Conservation (phyloP, 2,113 vertebrate species). For the Axis porcinus region DNA sequence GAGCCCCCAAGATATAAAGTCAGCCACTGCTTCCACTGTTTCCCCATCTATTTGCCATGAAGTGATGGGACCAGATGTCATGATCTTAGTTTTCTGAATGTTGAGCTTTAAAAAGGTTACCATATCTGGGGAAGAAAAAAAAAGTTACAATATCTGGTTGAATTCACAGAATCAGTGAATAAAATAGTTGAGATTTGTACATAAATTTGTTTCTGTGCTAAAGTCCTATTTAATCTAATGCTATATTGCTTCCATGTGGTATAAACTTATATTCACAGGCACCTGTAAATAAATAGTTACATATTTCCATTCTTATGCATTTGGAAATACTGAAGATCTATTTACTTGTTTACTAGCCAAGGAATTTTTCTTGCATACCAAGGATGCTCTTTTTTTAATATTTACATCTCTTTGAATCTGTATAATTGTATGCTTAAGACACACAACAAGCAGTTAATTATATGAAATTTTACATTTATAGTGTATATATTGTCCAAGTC, state of each 20-base stretch:
- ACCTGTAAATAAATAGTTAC: neutral
- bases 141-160: neutral
- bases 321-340: neutral
- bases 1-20: neutral
- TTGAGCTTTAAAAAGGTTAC: neutral
- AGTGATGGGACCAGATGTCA: neutral
- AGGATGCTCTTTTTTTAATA: neutral
- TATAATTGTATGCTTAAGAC: neutral
- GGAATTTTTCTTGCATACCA: neutral
- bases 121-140: too few relatives aligned
- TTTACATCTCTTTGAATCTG: neutral
- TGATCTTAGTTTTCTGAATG: neutral
- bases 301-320: neutral
- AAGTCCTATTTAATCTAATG: neutral
- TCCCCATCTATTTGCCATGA: neutral
- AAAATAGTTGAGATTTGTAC: neutral
- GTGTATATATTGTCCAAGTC: neutral
- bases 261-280: neutral
- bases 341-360: neutral
- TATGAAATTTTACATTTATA: neutral
- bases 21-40: neutral
- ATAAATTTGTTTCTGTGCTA: neutral
- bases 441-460: neutral
- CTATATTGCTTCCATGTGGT: neutral
- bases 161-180: neutral